Base-by-base conservation (phyloP, 2,888 invertebrate species). In the Asteroscopus sphinx region DNA sequence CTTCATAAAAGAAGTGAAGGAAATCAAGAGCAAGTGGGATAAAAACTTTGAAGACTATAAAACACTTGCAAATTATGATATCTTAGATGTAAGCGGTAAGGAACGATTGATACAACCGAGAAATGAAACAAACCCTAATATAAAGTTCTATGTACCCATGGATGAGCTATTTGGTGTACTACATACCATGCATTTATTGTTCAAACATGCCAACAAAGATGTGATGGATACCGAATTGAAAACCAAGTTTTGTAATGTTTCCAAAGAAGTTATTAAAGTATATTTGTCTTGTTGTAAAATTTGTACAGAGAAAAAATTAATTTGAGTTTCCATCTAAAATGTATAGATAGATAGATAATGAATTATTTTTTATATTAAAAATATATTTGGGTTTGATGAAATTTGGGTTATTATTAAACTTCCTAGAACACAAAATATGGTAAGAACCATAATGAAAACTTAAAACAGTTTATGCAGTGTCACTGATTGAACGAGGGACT, bases 211-310 rank as follows among this genome's bases (percentile, higher is more conserved):
- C 0, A 65, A 81, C 52, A 82, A 75, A 68, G 85, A 90, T 54
- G 59, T 71, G 13, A 85, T 93, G 84, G 85, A 91, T 37, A 11
- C 44, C 0, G 81, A 90, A 75, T 72, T 91, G 3, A 92, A 87
- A 78, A 82, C 81, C 0, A 91, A 91, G 67, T 91, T 88, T 70
- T 91, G 90, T 79, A 92, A 93, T 76, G 71, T 92, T 7, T 89
- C 92, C 0, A 91, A 88, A 74, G 90, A 91, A 71, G 87, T 83
- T 11, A 90, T 92, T 11, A 90, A 87, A 68, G 73, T 91, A 15
- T 93, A 91, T 79, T 76, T 91, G 37, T 73, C 73, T 33, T 87
- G 89, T 72, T 92, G 91, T 73, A 78, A 79, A 44, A 36, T 59
- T 47, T 92, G 92, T 75, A 80, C 36, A 1, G 35, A 44, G 1